Conservation (phyloP, 2,113 vertebrate species). For the Felis chaus region DNA sequence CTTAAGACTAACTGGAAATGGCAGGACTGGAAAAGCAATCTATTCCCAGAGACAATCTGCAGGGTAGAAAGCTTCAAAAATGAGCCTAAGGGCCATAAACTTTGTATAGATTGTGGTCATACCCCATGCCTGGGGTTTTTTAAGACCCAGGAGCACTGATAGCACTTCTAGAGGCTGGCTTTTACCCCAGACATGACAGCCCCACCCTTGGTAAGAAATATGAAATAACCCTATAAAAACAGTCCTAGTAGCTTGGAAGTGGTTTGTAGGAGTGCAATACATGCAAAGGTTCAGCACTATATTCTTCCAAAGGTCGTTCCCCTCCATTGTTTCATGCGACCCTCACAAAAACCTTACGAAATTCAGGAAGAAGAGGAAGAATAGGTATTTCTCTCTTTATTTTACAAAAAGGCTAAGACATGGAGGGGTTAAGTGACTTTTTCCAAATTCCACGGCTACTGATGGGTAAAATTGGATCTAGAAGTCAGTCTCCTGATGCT, state of each 20-base stretch:
- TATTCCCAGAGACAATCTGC: not conserved
- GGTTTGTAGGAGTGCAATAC: not conserved
- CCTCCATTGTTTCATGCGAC: not conserved
- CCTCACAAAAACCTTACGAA: not conserved
- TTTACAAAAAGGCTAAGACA: constrained; percentile 32
- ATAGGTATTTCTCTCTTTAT: not conserved
- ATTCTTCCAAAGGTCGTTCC: constrained; percentile 12
- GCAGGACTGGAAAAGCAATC: not conserved
- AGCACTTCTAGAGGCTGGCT: not conserved
- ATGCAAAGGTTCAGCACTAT: not conserved
- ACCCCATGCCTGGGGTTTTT: not conserved
- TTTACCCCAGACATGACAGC: not conserved
- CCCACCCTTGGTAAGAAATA: not conserved
- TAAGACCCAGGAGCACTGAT: not conserved
- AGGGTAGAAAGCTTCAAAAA: constrained; percentile 15
- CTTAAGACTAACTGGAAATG: not conserved
- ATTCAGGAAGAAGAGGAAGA: not conserved
- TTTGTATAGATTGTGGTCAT: constrained; percentile 23
- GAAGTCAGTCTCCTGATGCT: constrained; percentile 35
- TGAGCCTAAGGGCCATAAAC: not conserved
- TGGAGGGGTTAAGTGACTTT: constrained; percentile 47
- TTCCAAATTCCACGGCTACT: constrained; percentile 63
- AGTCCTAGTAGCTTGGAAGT: not conserved
- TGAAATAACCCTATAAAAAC: constrained; percentile 35
- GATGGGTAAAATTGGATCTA: constrained; percentile 61